Base-by-base conservation (phyloP, 2,113 vertebrate genomes). In the Elanus axillaris region DNA sequence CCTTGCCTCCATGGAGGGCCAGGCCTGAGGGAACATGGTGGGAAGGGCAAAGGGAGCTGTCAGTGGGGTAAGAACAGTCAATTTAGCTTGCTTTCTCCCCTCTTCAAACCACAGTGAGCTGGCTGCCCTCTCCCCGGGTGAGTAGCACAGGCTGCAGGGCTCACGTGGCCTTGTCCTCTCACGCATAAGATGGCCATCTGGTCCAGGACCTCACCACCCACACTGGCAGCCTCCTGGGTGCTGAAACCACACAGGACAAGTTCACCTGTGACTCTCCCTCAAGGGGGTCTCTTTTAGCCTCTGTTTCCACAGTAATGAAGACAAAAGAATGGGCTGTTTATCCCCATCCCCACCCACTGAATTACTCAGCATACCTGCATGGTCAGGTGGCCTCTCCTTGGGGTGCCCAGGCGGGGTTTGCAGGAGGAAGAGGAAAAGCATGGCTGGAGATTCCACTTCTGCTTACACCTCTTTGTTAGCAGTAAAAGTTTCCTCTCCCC, bases 71-170 rank as follows among this genome's bases (percentile, higher is more conserved):
- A 68, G 45, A 89, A 96, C 93, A 96, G 97, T 97, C 98, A 98
- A 97, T 98, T 98, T 97, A 96, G 94, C 94, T 97, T 96, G 96
- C 97, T 98, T 98, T 97, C 95, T 97, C 53, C 53, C 94, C 97
- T 98, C 97, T 60, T 86, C 64, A 75, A 69, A 48, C 40, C 42
- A 48, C 3, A 96, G 98, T 97, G 83, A 81, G 75, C 86, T 93
- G 87, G 96, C 97, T 98, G 43, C 58, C 43, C 47, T 71, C 67
- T 88, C 45, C 29, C 64, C 16, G 43, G 29, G 47, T 1, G 27
- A 85, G 36, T 2, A 4, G 26, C 16, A 40, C 0, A 1, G 7
- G 40, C 38, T 45, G 59, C 40, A 27, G 53, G 69, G n/a, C 29
- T 52, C 25, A 15, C 31, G 59, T 3, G 3, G 19, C 11, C 27